Evolutionary conservation across 2,797 vertebrate genomes (phyloP), one percentile per base, ranked within the genome.

Genomic region (Gastrophryne carolinensis): DNA sequence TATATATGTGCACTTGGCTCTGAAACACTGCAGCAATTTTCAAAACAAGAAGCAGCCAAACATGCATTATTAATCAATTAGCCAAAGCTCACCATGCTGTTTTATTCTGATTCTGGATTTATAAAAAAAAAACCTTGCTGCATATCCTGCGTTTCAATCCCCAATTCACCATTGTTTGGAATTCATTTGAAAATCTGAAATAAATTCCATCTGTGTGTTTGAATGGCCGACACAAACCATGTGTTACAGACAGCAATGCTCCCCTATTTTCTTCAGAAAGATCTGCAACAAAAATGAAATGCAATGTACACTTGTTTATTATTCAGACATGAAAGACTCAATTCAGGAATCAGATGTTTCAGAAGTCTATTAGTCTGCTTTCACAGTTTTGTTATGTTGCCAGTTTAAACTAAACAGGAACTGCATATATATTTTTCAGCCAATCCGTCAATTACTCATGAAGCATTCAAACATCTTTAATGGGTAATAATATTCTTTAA

Each of bases 181-280:
- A 83, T 82, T 83, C 81, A 70, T 80, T 84, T 65, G 21, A 85
- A 85, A 81, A 71, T 84, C 70, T 83, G 82, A 84, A 86, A 84
- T 84, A 83, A 84, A 82, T 83, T 56, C 80, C 83, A 80, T 79
- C 80, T 86, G 83, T 79, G 78, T 29, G 56, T 52, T 49, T 60
- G 56, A 34, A 62, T 21, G 69, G n/a, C 58, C 67, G 64, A 71
- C 56, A 61, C 57, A 77, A 71, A 71, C 58, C 75, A 71, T 77
- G 67, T 65, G 75, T 65, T 37, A 7, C 29, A 56, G 58, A 77
- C 64, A 52, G 60, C 27, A 67, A n/a, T 67, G 67, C 23, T 35
- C 75, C 57, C n/a, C 60, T 63, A 63, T 77, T 77, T 71, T 63
- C 65, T 67, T 32, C 26, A 65, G 72, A 57, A 65, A 54, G 32